Evolutionary conservation across 2,888 invertebrate species (phyloP).

Genomic region (Brachylomia viminalis): DNA sequence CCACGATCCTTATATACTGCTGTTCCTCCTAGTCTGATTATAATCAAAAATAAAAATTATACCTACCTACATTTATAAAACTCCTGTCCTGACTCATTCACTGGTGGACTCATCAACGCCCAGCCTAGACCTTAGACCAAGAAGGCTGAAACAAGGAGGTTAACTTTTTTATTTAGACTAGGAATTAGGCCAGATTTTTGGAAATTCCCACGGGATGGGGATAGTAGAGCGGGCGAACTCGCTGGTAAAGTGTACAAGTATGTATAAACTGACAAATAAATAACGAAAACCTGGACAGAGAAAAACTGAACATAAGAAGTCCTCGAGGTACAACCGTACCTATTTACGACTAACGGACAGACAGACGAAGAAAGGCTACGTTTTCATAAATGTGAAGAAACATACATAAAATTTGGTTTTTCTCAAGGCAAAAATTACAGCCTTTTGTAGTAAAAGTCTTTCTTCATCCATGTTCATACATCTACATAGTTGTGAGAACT

Average conservation of each 20-base stretch:
- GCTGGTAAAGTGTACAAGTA: not conserved
- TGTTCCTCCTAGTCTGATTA: not conserved
- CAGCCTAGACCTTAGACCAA: not conserved
- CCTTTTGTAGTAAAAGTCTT: not conserved
- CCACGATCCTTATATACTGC: not conserved
- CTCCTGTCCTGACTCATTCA: not conserved
- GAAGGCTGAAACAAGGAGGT: not conserved
- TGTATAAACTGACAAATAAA: not conserved
- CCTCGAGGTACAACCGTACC: not conserved
- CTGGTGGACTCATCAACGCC: not conserved
- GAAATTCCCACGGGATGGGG: not conserved
- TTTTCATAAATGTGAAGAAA: not conserved
- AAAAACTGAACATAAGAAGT: not conserved
- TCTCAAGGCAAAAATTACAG: not conserved
- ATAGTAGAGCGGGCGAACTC: not conserved
- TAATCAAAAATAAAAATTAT: no score
- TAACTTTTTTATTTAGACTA: not conserved
- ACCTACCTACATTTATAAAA: not conserved
- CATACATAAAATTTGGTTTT: not conserved
- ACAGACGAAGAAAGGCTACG: no score
- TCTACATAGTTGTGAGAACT: not conserved
- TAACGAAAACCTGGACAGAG: not conserved
- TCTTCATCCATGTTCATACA: not conserved
- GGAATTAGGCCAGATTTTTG: not conserved
- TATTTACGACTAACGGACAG: not conserved